Conservation (phyloP, 2,797 vertebrate species). For the Acanthurus lineatus region DNA sequence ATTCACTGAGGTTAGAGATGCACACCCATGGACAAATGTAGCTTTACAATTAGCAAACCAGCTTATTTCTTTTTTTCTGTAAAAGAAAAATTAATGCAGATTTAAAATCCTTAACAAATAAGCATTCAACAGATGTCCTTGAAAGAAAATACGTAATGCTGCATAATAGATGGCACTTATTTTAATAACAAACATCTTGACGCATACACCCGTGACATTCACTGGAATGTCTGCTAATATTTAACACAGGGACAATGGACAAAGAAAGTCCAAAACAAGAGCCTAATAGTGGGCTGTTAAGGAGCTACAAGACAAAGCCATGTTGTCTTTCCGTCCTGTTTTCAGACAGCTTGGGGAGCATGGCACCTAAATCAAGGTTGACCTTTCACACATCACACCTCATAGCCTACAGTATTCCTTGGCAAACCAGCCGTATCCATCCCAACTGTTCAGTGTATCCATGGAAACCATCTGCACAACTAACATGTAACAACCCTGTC, state of each 20-base stretch:
- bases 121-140: not conserved
- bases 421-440: not conserved
- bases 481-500: slow-evolving; percentile 21
- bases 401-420: slow-evolving; percentile 31
- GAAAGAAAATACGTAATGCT: not conserved
- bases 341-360: slow-evolving; percentile 43
- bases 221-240: slow-evolving; percentile 55
- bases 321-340: slow-evolving; percentile 35
- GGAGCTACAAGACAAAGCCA: slow-evolving; percentile 56
- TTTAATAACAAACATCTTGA: slow-evolving; percentile 49
- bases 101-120: not conserved
- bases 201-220: slow-evolving; percentile 43
- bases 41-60: not conserved
- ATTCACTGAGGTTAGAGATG: not conserved
- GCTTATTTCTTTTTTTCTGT: not conserved
- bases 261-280: slow-evolving; percentile 43
- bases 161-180: slow-evolving; percentile 11
- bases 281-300: slow-evolving; percentile 11
- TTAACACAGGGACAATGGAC: slow-evolving; percentile 52
- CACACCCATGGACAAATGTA: not conserved
- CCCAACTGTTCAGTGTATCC: slow-evolving; percentile 38
- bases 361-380: slow-evolving; percentile 27
- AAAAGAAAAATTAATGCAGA: not conserved
- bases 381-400: slow-evolving; percentile 59
- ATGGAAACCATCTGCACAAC: slow-evolving; percentile 42